These are phyloP conservation scores for Aphelinus certus DNA, from an alignment of 1,140 invertebrate species.

Conservation along the genomic window DNA sequence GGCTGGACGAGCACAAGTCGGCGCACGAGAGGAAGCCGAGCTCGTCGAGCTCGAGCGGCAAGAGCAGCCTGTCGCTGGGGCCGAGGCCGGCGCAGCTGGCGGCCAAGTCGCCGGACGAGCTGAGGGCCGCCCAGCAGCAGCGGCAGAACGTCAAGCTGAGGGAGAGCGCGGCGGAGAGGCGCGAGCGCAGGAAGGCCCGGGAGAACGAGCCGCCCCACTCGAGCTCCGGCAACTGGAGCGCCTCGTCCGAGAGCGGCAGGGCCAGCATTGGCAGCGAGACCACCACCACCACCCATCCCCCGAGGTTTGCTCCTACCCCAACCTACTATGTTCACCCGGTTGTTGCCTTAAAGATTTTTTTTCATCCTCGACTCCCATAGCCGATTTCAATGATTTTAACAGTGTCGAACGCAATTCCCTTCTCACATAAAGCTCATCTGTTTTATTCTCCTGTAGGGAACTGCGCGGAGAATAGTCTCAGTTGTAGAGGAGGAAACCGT, in stretches of 20 bases:
- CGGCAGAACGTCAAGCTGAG: conserved; percentile 73
- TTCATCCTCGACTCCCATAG: no score
- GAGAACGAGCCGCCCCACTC: conserved; percentile 80
- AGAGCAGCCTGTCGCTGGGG: conserved; percentile 63
- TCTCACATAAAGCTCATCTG: no score
- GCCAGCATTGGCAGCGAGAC: conserved; percentile 85
- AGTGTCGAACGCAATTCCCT: no score
- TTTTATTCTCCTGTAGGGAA: no score
- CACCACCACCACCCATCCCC: conserved; percentile 76
- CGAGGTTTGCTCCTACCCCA: conserved; percentile 61
- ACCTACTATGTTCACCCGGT: no score
- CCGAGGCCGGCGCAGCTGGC: conserved; percentile 58
- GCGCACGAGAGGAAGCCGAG: conserved; percentile 78
- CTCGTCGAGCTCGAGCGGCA: conserved; percentile 71
- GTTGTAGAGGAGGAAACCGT: no score
- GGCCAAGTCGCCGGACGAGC: conserved; percentile 47
- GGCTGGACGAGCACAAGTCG: conserved; percentile 62
- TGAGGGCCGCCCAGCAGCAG: not conserved
- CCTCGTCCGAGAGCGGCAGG: conserved; percentile 87
- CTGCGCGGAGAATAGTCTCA: no score
- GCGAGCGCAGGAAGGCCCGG: conserved; percentile 67
- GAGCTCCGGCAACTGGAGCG: conserved; percentile 93
- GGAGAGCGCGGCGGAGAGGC: conserved; percentile 73
- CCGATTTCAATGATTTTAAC: no score
- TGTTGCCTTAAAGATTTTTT: no score